A percentile compares a stretch with the other conserved stretches of the same genome.
phyloP scores from a whole-genome alignment of 2,113 vertebrate genomes.

The Seriola quinqueradiata region DNA sequence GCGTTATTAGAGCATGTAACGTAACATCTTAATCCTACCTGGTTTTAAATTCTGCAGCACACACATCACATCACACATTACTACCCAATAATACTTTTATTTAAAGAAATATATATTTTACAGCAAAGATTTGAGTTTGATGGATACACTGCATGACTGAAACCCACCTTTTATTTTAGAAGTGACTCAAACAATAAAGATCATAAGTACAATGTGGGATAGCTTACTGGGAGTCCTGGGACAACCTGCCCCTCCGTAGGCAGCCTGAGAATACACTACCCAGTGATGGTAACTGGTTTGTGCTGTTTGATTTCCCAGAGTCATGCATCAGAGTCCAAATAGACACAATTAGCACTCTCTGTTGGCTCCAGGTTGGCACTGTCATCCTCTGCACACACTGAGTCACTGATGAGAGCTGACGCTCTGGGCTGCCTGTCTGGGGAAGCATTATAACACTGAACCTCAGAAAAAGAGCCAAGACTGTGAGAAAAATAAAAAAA shows the following conservation, averaged over 20 bases:
- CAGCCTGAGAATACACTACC: conserved; percentile 34
- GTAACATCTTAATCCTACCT: not conserved
- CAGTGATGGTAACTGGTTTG: conserved; percentile 28
- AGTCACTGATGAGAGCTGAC: conserved; percentile 61
- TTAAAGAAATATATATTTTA: not conserved
- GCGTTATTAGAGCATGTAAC: conserved; percentile 38
- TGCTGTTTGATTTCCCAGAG: conserved; percentile 48
- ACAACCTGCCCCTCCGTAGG: not conserved
- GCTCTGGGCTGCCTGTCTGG: conserved; percentile 42
- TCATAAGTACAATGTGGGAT: not conserved
- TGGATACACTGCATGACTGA: not conserved
- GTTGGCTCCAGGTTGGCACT: conserved; percentile 56
- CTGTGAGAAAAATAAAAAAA: conserved; percentile 10
- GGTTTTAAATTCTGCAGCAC: conserved; percentile 13
- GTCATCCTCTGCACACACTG: conserved; percentile 50
- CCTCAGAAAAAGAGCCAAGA: conserved; percentile 11
- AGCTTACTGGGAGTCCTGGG: conserved; percentile 22
- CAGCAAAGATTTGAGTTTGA: not conserved
- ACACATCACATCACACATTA: conserved; percentile 1
- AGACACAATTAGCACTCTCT: conserved; percentile 64
- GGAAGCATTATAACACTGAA: conserved; percentile 31
- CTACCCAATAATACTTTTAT: not conserved
- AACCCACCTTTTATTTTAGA: not conserved
- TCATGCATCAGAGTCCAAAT: conserved; percentile 41
- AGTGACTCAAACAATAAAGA: conserved; percentile 3